Base-by-base conservation (phyloP, 2,888 invertebrate species). In the Hemithea aestivaria region DNA sequence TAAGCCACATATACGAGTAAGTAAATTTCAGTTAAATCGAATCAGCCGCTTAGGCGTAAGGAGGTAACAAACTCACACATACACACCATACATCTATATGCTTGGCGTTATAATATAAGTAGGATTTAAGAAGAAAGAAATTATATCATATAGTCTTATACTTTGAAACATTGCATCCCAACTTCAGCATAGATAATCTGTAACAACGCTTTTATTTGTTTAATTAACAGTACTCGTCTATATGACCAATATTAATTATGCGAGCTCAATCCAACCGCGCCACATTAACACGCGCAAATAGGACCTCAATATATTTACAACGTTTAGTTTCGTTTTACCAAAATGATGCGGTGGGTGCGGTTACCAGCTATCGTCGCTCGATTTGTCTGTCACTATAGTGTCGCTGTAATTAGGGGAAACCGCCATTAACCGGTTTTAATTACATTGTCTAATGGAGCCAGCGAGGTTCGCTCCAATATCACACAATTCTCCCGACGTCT, bases 381-480 rank as follows among this genome's bases (percentile, higher is more conserved):
- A 73, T 72, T 60, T 58, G 69, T 62, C 66, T 54, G 66, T 65
- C 70, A 73, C 72, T 75, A 72, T 73, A 69, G 66, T 69, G 73
- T 72, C 64, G 60, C 69, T 68, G 74, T 80, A 82, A 81, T 83
- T 80, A 80, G 72, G 74, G 75, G 72, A 69, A 73, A 73, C 77
- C 75, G 67, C 67, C 66, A 68, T 36, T 36, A 42, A 42, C 36
- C 29, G 29, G 76, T 83, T 83, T 84, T 84, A 77, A 84, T 84
- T 85, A 84, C 84, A 80, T 72, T 74, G 79, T 73, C 79, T 83
- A 84, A 85, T 84, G 79, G 82, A 74, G 67, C 73, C 65, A 58
- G 58, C 68, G 65, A 58, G 63, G 73, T 73, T 76, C 66, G 66
- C 66, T 66, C 62, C 68, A 73, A 66, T 66, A 62, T 64, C 66